Conservation (phyloP, 2,797 vertebrate species). For the Silurus lanzhouensis region DNA sequence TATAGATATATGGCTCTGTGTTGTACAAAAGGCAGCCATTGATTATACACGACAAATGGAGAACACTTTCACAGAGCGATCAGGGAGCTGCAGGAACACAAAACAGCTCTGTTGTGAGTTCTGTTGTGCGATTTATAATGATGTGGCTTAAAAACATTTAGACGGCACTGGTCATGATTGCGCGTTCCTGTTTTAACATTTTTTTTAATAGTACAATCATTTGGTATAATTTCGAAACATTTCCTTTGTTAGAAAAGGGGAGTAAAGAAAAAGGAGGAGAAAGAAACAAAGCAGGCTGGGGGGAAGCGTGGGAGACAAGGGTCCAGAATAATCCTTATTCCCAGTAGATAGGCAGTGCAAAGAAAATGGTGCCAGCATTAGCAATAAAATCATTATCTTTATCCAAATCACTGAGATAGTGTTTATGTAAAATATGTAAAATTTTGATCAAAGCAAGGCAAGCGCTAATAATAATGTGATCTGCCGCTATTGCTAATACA, state of each 20-base stretch:
- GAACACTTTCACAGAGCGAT: neutral
- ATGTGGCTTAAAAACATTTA: neutral
- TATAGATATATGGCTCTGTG: neutral
- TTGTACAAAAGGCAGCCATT: neutral
- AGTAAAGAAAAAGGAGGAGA: conserved; percentile 27
- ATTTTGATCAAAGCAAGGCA: neutral
- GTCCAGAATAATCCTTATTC: conserved; percentile 50
- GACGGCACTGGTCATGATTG: conserved; percentile 20
- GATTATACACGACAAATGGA: conserved; percentile 29
- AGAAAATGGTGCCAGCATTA: conserved; percentile 30
- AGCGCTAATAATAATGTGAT: conserved; percentile 23
- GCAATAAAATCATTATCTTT: conserved; percentile 21
- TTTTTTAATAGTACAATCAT: conserved; percentile 21
- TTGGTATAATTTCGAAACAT: neutral
- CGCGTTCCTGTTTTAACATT: neutral
- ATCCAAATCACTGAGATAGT: conserved; percentile 20
- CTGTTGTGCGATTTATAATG: neutral
- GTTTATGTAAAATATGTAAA: conserved; percentile 16
- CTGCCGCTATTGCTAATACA: conserved; percentile 7
- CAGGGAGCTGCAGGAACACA: neutral
- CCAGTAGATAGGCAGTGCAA: conserved; percentile 42
- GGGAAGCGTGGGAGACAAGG: conserved; percentile 43
- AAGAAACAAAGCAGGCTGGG: conserved; percentile 31
- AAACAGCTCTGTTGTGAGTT: neutral
- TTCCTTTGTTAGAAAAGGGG: conserved; percentile 10